Percentiles rank a stretch among this genome's conserved stretches.
phyloP scores from a whole-genome alignment of 2,888 invertebrate genomes.

The Clostera curtula region DNA sequence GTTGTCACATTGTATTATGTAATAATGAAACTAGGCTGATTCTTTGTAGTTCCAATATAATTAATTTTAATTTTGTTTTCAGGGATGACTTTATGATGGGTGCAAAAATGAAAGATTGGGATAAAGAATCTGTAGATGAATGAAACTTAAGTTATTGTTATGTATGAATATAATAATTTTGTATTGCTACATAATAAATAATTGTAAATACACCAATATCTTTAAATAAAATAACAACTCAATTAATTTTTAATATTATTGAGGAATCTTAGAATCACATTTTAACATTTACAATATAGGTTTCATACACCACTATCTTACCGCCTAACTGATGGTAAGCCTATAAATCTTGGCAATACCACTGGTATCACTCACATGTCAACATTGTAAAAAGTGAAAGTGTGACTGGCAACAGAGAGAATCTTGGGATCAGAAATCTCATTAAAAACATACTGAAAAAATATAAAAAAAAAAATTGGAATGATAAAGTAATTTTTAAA shows the following conservation, averaged over 20 bases:
- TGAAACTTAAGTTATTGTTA: constrained; percentile 19
- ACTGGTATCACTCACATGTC: too few relatives aligned
- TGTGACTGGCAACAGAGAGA: too few relatives aligned
- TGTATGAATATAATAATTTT: constrained; percentile 11
- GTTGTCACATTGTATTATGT: constrained; percentile 2
- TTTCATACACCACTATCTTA: too few relatives aligned
- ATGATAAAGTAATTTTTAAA: too few relatives aligned
- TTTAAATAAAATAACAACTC: constrained; percentile 2
- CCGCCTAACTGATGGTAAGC: too few relatives aligned
- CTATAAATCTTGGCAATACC: too few relatives aligned
- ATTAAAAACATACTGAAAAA: too few relatives aligned
- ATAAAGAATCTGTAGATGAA: constrained; percentile 79
- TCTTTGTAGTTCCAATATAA: not conserved
- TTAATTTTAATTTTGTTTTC: constrained; percentile 38
- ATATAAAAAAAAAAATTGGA: too few relatives aligned
- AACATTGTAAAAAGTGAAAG: too few relatives aligned
- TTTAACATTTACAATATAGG: too few relatives aligned
- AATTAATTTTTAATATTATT: constrained; percentile 4
- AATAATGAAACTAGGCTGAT: not conserved
- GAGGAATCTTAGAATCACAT: not conserved
- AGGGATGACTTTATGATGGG: constrained; percentile 93
- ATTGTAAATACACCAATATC: constrained; percentile 12
- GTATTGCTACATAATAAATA: constrained; percentile 16
- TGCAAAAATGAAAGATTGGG: constrained; percentile 93
- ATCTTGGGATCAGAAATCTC: too few relatives aligned